These are phyloP conservation scores for Amblyraja radiata DNA, from an alignment of 2,797 vertebrate genomes.

Conservation along the genomic window DNA sequence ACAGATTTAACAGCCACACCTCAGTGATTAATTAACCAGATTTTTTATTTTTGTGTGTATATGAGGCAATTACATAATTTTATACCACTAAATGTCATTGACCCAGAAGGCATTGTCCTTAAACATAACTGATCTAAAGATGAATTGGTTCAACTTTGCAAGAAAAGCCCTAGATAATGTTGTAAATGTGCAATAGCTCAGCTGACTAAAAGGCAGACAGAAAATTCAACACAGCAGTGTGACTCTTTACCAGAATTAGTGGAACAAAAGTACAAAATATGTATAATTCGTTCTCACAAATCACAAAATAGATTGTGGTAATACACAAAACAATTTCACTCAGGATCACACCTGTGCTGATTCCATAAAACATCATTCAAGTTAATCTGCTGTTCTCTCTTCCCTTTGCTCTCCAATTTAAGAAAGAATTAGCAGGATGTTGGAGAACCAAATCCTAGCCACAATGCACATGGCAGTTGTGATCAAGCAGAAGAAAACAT, in stretches of 20 bases:
- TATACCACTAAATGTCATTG: conserved; percentile 27
- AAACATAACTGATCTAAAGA: not conserved
- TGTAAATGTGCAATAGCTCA: not conserved
- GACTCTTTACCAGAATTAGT: not conserved
- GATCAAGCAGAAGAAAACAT: not conserved
- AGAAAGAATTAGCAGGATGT: not conserved
- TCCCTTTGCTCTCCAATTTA: not conserved
- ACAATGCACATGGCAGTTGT: not conserved
- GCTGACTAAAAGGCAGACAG: not conserved
- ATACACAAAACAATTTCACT: not conserved
- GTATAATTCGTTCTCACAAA: not conserved
- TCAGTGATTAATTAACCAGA: conserved; percentile 35
- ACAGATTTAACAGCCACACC: conserved; percentile 43
- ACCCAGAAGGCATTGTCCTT: not conserved
- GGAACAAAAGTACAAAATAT: not conserved
- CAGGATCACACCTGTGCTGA: not conserved
- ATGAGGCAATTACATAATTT: conserved; percentile 17
- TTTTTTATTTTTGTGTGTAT: conserved; percentile 14
- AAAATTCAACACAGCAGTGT: not conserved
- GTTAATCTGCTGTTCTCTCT: not conserved
- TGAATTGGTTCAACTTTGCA: not conserved
- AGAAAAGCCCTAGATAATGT: not conserved
- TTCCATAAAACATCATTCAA: not conserved
- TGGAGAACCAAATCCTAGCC: no score
- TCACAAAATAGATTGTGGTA: not conserved